Evolutionary conservation across 2,888 invertebrate genomes (phyloP).

Genomic region (Candidula unifasciata): DNA sequence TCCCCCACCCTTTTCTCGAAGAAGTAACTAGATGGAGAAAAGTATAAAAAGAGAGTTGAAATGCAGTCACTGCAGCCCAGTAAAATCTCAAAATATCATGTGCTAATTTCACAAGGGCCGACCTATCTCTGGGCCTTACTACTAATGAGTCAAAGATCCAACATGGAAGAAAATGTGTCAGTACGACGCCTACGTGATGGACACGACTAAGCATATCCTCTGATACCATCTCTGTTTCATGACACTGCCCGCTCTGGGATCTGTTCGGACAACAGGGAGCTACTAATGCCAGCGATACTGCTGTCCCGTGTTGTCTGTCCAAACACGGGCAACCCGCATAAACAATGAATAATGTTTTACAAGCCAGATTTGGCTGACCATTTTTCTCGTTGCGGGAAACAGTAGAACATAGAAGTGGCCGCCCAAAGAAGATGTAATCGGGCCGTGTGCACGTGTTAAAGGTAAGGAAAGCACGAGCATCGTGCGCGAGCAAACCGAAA

Average conservation of each 20-base stretch:
- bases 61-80: no score
- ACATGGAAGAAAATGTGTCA: background rate
- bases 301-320: slow-evolving; percentile 17
- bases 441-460: background rate
- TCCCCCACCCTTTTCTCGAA: no score
- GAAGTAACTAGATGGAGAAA: no score
- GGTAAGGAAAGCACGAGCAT: background rate
- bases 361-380: background rate
- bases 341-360: slow-evolving; percentile 4
- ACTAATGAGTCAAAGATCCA: no score
- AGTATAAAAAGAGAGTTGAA: no score
- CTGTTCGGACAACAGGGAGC: background rate
- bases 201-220: background rate
- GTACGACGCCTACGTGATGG: background rate
- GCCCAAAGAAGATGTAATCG: background rate
- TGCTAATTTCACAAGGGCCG: no score
- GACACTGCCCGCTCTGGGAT: slow-evolving; percentile 21
- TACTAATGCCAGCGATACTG: background rate
- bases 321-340: background rate
- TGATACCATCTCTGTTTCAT: slow-evolving; percentile 30
- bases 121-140: no score
- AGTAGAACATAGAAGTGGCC: slow-evolving; percentile 1
- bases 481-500: no score
- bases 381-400: background rate
- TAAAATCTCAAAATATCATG: no score